phyloP scores from a whole-genome alignment of 2,113 vertebrate genomes.

The Prietella phreatophila region DNA sequence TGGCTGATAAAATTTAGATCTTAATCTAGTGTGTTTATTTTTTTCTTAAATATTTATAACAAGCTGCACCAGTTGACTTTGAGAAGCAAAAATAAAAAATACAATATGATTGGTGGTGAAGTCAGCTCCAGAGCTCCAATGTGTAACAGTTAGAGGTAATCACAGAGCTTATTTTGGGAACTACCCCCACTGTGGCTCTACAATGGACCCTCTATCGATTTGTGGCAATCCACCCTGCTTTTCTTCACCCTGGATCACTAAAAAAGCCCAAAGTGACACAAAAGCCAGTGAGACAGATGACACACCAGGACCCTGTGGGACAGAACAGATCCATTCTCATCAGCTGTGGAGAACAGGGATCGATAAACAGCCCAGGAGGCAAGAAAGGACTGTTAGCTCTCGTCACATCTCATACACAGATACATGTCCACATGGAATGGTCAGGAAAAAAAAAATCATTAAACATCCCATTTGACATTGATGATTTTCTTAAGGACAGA shows the following conservation, averaged over 20 bases:
- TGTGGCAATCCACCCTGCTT: conserved; percentile 32
- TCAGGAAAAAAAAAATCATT: conserved; percentile 44
- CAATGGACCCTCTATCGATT: conserved; percentile 54
- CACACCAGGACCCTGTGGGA: conserved; percentile 60
- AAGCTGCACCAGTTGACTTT: not conserved
- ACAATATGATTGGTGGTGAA: not conserved
- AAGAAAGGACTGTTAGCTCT: conserved; percentile 26
- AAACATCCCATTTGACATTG: conserved; percentile 36
- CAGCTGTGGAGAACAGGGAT: conserved; percentile 52
- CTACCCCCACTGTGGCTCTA: conserved; percentile 24
- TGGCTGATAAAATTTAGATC: not conserved
- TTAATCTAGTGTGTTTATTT: not conserved
- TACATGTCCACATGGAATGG: conserved; percentile 47
- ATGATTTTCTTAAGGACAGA: conserved; percentile 26
- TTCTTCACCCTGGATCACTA: conserved; percentile 28
- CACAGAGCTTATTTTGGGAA: conserved; percentile 46
- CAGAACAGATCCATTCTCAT: conserved; percentile 79
- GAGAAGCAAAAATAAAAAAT: not conserved
- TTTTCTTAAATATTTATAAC: not conserved
- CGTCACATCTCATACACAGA: conserved; percentile 22
- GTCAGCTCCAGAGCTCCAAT: not conserved
- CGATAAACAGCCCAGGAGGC: conserved; percentile 39
- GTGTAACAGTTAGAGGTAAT: conserved; percentile 39
- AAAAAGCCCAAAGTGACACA: conserved; percentile 69
- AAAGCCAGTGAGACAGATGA: conserved; percentile 75